Evolutionary conservation across 2,888 invertebrate genomes (phyloP).

Genomic region (Anodontia alba): DNA sequence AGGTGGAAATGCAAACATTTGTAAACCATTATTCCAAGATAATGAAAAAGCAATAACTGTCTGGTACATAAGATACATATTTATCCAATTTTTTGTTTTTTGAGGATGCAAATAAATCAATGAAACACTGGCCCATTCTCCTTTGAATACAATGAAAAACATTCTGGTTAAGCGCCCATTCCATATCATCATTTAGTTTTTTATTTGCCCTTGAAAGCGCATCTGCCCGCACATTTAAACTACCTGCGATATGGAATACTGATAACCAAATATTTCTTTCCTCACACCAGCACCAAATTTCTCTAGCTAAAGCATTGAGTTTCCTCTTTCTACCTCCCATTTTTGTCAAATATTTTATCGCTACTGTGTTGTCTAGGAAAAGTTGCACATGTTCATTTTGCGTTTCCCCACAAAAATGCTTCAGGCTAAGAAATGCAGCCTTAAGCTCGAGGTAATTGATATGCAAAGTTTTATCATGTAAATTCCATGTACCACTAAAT

Average conservation of each 20-base stretch:
- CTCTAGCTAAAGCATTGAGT: background rate
- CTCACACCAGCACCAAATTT: slow-evolving; percentile 40
- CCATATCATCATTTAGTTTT: slow-evolving; percentile 24
- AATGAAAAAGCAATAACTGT: slow-evolving; percentile 54
- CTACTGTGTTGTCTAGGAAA: no score
- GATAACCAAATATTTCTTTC: slow-evolving; percentile 38
- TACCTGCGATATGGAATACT: slow-evolving; percentile 35
- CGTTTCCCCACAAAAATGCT: no score
- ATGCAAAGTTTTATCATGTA: no score
- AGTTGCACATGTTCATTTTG: no score
- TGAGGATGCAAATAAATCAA: slow-evolving; percentile 45
- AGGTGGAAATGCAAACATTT: slow-evolving; percentile 48
- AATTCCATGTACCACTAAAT: no score
- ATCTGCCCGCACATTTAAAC: slow-evolving; percentile 32
- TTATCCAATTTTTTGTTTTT: slow-evolving; percentile 26
- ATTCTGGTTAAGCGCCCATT: slow-evolving; percentile 31
- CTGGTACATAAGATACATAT: slow-evolving; percentile 39
- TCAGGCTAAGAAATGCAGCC: no score
- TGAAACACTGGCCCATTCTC: slow-evolving; percentile 19
- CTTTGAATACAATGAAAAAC: slow-evolving; percentile 18
- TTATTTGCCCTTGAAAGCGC: slow-evolving; percentile 8
- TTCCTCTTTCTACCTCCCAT: no score
- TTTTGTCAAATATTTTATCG: no score
- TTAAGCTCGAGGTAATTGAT: no score
- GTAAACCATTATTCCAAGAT: slow-evolving; percentile 28